Conservation (phyloP, 2,797 vertebrate species). For the Parambassis ranga region DNA sequence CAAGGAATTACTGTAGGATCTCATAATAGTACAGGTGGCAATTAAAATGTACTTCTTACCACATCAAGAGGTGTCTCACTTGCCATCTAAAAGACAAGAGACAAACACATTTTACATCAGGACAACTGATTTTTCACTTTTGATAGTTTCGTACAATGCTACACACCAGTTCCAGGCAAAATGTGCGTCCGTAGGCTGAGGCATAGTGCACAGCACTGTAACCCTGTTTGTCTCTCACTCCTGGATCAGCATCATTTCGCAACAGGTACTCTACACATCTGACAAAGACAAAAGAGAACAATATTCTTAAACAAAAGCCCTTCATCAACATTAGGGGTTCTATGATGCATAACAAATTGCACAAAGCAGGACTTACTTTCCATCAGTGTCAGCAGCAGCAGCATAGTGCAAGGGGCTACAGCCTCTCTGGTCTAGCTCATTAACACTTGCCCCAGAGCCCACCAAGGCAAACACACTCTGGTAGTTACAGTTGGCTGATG, state of each 20-base stretch:
- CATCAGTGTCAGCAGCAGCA: conserved; percentile 92
- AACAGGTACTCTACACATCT: conserved; percentile 97
- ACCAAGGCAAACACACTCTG: conserved; percentile 98
- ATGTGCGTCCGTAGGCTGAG: conserved; percentile 92
- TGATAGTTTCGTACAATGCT: neutral
- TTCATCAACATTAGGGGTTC: neutral
- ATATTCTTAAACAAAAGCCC: neutral
- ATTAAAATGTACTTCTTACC: conserved; percentile 81
- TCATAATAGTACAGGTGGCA: neutral
- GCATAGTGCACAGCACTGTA: conserved; percentile 96
- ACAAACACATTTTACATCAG: neutral
- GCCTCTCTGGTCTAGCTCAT: conserved; percentile 92
- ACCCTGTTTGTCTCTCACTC: conserved; percentile 92
- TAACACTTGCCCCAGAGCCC: conserved; percentile 94
- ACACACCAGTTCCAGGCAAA: conserved; percentile 92
- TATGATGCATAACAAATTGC: neutral
- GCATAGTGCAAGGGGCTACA: conserved; percentile 95
- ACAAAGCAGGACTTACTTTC: conserved; percentile 83
- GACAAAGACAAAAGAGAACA: neutral
- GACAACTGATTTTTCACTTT: neutral
- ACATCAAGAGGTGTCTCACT: conserved; percentile 96
- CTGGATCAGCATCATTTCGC: conserved; percentile 94
- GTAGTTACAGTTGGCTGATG: conserved; percentile 97
- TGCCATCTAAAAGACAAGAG: conserved; percentile 89
- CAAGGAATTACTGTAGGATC: neutral